Evolutionary conservation across 2,888 invertebrate species (phyloP).

Genomic region (Caenorhabditis doughertyi): DNA sequence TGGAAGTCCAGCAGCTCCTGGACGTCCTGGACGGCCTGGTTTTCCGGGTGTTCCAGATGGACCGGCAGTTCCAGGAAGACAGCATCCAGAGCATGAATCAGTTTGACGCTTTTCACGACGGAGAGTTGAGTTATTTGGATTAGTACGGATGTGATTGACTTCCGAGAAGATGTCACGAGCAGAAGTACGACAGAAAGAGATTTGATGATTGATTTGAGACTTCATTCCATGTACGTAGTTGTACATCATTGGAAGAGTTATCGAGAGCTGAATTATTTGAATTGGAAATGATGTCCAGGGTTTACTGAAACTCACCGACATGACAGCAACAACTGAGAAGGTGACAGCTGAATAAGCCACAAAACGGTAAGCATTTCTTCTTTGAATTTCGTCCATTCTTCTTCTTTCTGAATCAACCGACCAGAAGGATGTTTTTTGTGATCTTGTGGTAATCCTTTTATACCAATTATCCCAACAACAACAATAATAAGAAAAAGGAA

Average conservation of each 20-base stretch:
- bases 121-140: constrained; percentile 63
- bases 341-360: constrained; percentile 72
- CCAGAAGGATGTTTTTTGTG: not conserved
- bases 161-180: too few relatives aligned
- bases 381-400: constrained; percentile 36
- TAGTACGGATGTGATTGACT: constrained; percentile 70
- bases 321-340: constrained; percentile 69
- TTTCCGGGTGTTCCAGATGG: constrained; percentile 71
- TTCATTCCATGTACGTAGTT: constrained; percentile 59
- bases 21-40: constrained; percentile 68
- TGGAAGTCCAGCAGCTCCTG: constrained; percentile 73
- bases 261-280: constrained; percentile 52
- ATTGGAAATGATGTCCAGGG: too few relatives aligned
- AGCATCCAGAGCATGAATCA: constrained; percentile 75
- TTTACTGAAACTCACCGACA: constrained; percentile 45
- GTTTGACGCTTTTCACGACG: constrained; percentile 66
- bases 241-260: constrained; percentile 62
- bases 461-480: not conserved
- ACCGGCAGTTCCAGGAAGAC: constrained; percentile 73
- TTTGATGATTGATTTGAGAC: constrained; percentile 57
- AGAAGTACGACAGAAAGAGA: constrained; percentile 62
- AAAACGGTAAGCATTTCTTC: constrained; percentile 68
- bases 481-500: too few relatives aligned
- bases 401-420: not conserved
- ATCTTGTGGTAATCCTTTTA: constrained; percentile 4